Evolutionary conservation across 35 echinoderm and acorn worm genomes (phyloP).

Genomic region (Acanthaster planci): DNA sequence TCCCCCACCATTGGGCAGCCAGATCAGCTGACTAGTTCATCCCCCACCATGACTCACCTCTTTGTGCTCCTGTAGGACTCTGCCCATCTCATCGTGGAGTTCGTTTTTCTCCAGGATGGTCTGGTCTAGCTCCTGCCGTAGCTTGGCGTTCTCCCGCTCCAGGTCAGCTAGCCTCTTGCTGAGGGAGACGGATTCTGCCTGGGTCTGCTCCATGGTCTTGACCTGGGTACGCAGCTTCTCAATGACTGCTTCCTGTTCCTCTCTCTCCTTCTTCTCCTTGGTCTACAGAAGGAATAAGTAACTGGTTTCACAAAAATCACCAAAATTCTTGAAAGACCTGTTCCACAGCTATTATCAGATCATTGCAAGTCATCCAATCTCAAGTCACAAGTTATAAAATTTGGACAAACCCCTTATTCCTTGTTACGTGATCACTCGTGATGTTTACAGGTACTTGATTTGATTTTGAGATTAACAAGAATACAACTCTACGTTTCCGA

Average conservation of each 20-base stretch:
- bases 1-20: too few species aligned
- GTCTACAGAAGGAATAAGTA: neutral
- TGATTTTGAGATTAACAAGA: too few species aligned
- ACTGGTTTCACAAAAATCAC: neutral
- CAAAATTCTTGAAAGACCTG: too few species aligned
- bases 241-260: conserved; percentile 39
- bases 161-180: conserved; percentile 51
- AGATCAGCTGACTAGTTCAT: neutral
- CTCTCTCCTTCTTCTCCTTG: conserved; percentile 13
- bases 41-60: conserved; percentile 21
- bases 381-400: too few species aligned
- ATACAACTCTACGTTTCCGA: too few species aligned
- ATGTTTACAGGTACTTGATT: too few species aligned
- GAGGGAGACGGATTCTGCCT: conserved; percentile 35
- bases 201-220: conserved; percentile 42
- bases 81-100: conserved; percentile 12
- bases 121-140: conserved; percentile 65
- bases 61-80: conserved; percentile 44
- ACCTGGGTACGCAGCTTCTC: conserved; percentile 59
- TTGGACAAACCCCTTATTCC: too few species aligned
- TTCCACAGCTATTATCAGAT: too few species aligned
- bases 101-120: conserved; percentile 29
- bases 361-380: too few species aligned
- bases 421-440: too few species aligned
- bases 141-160: conserved; percentile 68